Evolutionary conservation across 2,888 invertebrate species (phyloP).

Genomic region (Lamellibrachia columna): DNA sequence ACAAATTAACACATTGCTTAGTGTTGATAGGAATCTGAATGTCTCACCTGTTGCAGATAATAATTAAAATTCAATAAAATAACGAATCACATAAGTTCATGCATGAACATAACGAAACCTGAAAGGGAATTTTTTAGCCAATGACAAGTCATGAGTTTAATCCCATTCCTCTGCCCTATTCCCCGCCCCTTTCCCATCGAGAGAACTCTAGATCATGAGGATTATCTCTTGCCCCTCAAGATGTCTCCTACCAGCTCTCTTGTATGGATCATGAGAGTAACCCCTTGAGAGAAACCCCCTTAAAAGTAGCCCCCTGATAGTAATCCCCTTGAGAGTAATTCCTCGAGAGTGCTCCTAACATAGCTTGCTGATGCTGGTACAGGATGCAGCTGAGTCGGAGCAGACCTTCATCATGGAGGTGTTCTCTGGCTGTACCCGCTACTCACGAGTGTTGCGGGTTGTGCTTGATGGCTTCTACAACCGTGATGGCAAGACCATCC

Average conservation of each 20-base stretch:
- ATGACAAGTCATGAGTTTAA: too few species aligned
- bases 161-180: too few species aligned
- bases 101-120: not conserved
- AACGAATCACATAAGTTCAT: too few species aligned
- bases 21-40: too few species aligned
- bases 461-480: constrained; percentile 59
- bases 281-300: not conserved
- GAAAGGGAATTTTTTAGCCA: too few species aligned
- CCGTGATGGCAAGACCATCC: constrained; percentile 57
- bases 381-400: constrained; percentile 58
- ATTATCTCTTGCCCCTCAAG: not conserved
- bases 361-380: not conserved
- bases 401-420: constrained; percentile 60
- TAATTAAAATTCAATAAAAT: too few species aligned
- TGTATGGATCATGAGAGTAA: not conserved
- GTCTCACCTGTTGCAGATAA: too few species aligned
- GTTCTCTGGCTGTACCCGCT: constrained; percentile 61
- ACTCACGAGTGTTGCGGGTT: constrained; percentile 52
- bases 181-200: not conserved
- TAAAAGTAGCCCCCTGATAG: not conserved
- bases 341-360: not conserved
- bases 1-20: not conserved
- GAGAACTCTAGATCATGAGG: not conserved
- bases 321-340: not conserved
- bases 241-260: not conserved